These are phyloP conservation scores for Meandrina meandrites DNA, from an alignment of 92 coral and sea anemone genomes.

Conservation along the genomic window DNA sequence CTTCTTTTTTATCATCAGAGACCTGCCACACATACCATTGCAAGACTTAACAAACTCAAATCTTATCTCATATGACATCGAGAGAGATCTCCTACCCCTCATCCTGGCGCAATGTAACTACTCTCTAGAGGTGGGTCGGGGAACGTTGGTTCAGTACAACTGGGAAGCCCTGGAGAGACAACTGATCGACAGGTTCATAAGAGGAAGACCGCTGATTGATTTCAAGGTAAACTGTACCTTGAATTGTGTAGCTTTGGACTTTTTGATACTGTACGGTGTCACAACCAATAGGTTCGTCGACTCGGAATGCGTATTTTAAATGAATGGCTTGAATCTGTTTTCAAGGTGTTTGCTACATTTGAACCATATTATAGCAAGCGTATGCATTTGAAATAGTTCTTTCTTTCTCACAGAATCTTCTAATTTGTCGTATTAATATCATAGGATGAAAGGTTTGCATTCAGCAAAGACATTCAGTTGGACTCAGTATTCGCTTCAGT, in stretches of 20 bases:
- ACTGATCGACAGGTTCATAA: conserved; percentile 87
- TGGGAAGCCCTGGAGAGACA: conserved; percentile 89
- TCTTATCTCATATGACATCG: conserved; percentile 74
- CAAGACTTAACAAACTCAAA: conserved; percentile 68
- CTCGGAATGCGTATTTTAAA: background rate
- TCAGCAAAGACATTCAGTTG: conserved; percentile 58
- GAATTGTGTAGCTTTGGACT: background rate
- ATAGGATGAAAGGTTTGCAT: conserved; percentile 65
- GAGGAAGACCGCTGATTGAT: conserved; percentile 67
- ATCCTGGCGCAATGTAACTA: conserved; percentile 84
- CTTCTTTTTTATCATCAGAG: conserved; percentile 28
- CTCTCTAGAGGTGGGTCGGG: conserved; percentile 83
- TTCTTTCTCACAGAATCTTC: background rate
- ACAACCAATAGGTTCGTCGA: background rate
- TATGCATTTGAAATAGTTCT: background rate
- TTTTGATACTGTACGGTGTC: too few relatives aligned
- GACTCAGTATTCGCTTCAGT: conserved; percentile 63
- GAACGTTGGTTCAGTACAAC: conserved; percentile 84
- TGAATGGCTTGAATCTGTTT: background rate
- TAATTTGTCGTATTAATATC: background rate
- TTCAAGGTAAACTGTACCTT: conserved; percentile 58
- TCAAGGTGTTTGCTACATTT: background rate
- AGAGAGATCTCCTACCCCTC: conserved; percentile 77
- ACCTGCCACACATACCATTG: conserved; percentile 57
- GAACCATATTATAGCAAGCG: too few relatives aligned